Evolutionary conservation across 2,888 invertebrate species (phyloP).

Genomic region (Pemphredon lugubris): DNA sequence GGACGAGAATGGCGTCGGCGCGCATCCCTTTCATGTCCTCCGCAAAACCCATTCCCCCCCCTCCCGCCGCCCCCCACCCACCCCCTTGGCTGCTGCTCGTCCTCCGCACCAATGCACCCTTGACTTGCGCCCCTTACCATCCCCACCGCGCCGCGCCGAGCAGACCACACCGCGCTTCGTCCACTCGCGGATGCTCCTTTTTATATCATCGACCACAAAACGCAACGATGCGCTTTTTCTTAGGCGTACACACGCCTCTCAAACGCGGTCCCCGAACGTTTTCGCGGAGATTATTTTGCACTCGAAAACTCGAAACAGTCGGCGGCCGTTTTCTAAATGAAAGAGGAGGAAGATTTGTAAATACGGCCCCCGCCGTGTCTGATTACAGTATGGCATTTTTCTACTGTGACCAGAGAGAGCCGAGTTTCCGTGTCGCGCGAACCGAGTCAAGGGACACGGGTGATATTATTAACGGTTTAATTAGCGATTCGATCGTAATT

Average conservation of each 20-base stretch:
- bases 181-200: constrained; percentile 60
- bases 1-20: constrained; percentile 72
- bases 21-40: constrained; percentile 69
- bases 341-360: background rate
- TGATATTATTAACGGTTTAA: constrained; percentile 19
- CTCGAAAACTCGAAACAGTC: background rate
- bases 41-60: constrained; percentile 66
- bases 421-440: background rate
- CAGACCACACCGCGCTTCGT: constrained; percentile 56
- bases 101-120: constrained; percentile 66
- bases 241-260: background rate
- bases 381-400: constrained; percentile 20
- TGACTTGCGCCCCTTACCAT: constrained; percentile 63
- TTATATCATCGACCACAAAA: constrained; percentile 55
- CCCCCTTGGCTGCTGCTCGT: constrained; percentile 59
- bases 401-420: constrained; percentile 1
- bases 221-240: constrained; percentile 48
- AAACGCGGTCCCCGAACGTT: background rate
- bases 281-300: background rate
- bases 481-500: background rate
- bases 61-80: constrained; percentile 12
- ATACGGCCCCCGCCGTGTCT: constrained; percentile 10
- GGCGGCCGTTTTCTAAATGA: background rate
- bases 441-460: background rate
- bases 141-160: constrained; percentile 51